Evolutionary conservation across 2,888 invertebrate genomes (phyloP).

Genomic region (Xylota segnis): DNA sequence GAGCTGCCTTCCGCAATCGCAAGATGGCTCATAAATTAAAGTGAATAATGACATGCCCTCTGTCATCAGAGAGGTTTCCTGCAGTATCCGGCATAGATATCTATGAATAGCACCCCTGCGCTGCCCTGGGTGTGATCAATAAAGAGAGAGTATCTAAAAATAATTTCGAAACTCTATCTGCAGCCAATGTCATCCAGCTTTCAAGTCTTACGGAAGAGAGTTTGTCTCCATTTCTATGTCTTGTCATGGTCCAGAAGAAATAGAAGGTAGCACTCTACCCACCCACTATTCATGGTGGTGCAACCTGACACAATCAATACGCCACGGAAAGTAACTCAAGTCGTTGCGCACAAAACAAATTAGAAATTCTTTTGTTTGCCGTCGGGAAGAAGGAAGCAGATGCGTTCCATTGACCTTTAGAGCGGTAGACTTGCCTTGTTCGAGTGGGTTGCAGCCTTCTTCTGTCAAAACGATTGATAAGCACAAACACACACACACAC

Average conservation of each 20-base stretch:
- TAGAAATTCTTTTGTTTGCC: conserved; percentile 26
- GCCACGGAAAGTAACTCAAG: conserved; percentile 51
- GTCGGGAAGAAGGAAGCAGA: conserved; percentile 40
- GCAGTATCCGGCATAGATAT: conserved; percentile 26
- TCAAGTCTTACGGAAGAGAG: conserved; percentile 39
- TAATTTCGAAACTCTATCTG: conserved; percentile 49
- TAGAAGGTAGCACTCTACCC: conserved; percentile 58
- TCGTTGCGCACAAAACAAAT: conserved; percentile 43
- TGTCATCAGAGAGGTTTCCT: conserved; percentile 45
- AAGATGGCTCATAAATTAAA: conserved; percentile 59
- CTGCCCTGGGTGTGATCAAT: conserved; percentile 12
- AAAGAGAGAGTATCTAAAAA: conserved; percentile 45
- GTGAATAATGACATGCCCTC: conserved; percentile 49
- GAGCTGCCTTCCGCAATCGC: conserved; percentile 52
- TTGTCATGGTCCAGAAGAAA: conserved; percentile 63
- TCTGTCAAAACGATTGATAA: conserved; percentile 68
- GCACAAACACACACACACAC: conserved; percentile 41
- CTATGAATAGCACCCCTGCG: neutral
- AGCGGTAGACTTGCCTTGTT: conserved; percentile 14
- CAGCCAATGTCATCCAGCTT: conserved; percentile 46
- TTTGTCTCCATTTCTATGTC: conserved; percentile 39
- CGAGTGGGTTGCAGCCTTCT: conserved; percentile 60
- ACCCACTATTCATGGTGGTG: neutral
- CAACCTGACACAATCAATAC: conserved; percentile 53
- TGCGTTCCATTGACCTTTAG: conserved; percentile 67